Conservation (phyloP, 2,888 invertebrate species). For the Eulithis testata region DNA sequence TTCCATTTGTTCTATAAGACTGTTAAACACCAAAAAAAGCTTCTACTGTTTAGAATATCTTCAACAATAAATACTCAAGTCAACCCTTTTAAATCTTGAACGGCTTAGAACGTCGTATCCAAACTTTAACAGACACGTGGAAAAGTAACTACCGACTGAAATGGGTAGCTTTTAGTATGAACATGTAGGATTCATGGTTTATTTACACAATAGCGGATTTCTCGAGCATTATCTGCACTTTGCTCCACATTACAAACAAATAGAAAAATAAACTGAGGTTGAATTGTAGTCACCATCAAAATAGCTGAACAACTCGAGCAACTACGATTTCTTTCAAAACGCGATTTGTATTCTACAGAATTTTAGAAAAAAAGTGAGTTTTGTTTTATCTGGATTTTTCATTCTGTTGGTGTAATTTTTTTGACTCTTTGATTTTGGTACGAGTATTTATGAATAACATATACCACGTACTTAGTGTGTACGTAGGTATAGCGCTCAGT, state of each 20-base stretch:
- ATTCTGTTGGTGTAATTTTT: no score
- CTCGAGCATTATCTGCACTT: conserved; percentile 40
- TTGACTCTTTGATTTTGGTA: no score
- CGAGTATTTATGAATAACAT: no score
- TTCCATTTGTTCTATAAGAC: no score
- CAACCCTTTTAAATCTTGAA: conserved; percentile 5
- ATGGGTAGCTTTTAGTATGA: conserved; percentile 28
- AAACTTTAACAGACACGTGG: conserved; percentile 23
- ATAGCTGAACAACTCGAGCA: conserved; percentile 12
- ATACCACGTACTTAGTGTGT: no score
- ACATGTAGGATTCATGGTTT: conserved; percentile 30
- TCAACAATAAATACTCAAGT: neutral
- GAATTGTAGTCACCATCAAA: conserved; percentile 16
- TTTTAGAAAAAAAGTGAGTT: no score
- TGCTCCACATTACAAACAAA: conserved; percentile 35
- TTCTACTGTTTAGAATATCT: neutral
- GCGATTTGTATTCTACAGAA: no score
- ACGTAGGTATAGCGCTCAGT: no score
- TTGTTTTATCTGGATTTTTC: no score
- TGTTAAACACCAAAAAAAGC: neutral
- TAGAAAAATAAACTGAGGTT: conserved; percentile 37
- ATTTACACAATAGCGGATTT: conserved; percentile 37
- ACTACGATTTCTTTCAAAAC: neutral
- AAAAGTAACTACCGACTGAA: conserved; percentile 18
- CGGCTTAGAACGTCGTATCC: conserved; percentile 4